Base-by-base conservation (phyloP, 2,113 vertebrate genomes). In the Apodemus speciosus region DNA sequence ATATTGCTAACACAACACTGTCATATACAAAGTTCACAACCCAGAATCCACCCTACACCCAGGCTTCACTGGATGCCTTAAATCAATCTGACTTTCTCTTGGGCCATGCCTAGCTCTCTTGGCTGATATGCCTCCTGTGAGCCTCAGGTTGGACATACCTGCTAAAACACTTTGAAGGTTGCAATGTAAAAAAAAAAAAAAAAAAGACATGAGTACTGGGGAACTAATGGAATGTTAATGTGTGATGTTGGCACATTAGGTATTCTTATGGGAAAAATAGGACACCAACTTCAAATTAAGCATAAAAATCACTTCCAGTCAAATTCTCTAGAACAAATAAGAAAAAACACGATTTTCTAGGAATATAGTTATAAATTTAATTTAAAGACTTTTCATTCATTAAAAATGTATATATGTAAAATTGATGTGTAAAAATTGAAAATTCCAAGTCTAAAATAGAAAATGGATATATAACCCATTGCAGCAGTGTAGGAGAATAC, bases 241-340 rank as follows among this genome's bases (percentile, higher is more conserved):
- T 13, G 30, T 11, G 49, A 58, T 71, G 10, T 58, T 27, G 32
- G 30, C 58, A 75, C 3, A 60, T 1, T 64, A 35, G 58, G 10
- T 73, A 10, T 91, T 91, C 72, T 80, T 15, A 81, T 23, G 7
- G 23, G 25, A 92, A 75, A 85, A 81, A 56, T 10, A 56, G 32
- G 68, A 77, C n/a, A 56, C 25, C 21, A 56, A 38, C 66, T 73
- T 91, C 56, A 69, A 71, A 89, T 0, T 27, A 80, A 83, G 53
- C 8, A 9, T 81, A 85, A 92, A 88, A 88, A 79, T 81, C 51
- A 85, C 90, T 76, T 75, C 40, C 27, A 38, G 58, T 38, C 77
- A 56, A 86, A 81, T 77, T 83, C 60, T 75, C n/a, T 27, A 89
- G 30, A 89, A 85, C 8, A 85, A 85, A 79, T 53, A 77, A 94